Base-by-base conservation (phyloP, 2,113 vertebrate genomes). In the Elgaria multicarinata region DNA sequence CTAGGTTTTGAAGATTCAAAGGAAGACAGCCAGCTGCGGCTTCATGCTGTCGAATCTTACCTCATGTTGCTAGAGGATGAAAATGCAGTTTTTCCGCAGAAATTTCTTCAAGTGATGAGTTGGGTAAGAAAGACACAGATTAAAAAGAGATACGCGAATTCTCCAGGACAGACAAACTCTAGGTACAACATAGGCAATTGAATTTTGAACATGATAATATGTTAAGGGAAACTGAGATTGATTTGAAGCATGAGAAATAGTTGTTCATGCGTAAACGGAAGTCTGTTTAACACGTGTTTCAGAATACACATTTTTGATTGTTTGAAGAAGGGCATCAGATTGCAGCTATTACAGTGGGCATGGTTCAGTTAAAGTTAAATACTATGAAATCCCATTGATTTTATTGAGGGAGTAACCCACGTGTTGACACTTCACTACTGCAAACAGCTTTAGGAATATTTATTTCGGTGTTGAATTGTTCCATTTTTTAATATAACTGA, bases 61-160 rank as follows among this genome's bases (percentile, higher is more conserved):
- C 92, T 99, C 88, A 91, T 93, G 1, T 93, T 99, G 90, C 93
- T 99, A 84, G 97, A 97, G 91, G 95, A 94, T 83, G 96, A 97
- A 81, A 96, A 82, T 96, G 97, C 94, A 3, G 93, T 97, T 87
- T 98, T 98, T 95, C 98, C 99, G 4, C 98, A 99, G 96, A 97
- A 97, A 92, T 99, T 99, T 94, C 97, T 99, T 67, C 99, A 99
- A 95, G 98, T 99, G 95, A 99, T 99, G 97, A 98, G 98, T 84
- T 99, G 99, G 99, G 99, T 99, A 96, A 98, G 98, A 74, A 90
- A 91, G 92, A 85, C 46, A 77, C 28, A 3, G 39, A 76, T 64
- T 85, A 72, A 86, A 42, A 92, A 84, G 44, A 89, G 2, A 20
- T 85, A 53, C 0, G 46, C 79, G 89, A 78, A 18, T 44, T 82